Evolutionary conservation across 2,888 invertebrate species (phyloP).

Genomic region (Lacanobia wlatinum): DNA sequence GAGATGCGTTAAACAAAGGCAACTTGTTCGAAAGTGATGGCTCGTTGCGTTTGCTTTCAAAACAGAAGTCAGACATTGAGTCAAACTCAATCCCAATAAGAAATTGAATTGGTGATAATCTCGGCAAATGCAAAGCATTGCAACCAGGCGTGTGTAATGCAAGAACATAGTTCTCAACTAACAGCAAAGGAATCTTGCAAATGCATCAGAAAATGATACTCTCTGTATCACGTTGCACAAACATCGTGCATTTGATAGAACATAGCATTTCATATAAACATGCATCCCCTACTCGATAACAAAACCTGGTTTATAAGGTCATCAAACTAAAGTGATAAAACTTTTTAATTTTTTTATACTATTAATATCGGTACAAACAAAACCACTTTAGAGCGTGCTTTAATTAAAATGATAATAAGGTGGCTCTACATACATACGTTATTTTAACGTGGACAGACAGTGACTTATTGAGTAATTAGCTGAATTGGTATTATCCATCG

Average conservation of each 20-base stretch:
- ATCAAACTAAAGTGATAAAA: constrained; percentile 57
- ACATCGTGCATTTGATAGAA: constrained; percentile 80
- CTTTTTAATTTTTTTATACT: constrained; percentile 57
- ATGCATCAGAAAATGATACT: constrained; percentile 66
- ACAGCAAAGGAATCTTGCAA: constrained; percentile 78
- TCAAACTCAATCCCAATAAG: constrained; percentile 62
- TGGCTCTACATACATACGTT: constrained; percentile 13
- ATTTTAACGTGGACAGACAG: constrained; percentile 26
- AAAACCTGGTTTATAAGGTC: constrained; percentile 53
- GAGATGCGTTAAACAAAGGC: constrained; percentile 61
- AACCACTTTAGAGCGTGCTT: constrained; percentile 58
- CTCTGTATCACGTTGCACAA: constrained; percentile 75
- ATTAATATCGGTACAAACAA: constrained; percentile 61
- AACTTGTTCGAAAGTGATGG: constrained; percentile 34
- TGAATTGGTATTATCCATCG: constrained; percentile 35
- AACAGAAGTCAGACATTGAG: constrained; percentile 21
- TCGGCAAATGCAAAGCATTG: constrained; percentile 89
- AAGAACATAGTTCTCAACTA: constrained; percentile 74
- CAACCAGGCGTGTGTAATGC: constrained; percentile 87
- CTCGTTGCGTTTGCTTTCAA: constrained; percentile 62
- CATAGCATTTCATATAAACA: constrained; percentile 74
- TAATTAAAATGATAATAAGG: constrained; percentile 53
- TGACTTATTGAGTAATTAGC: constrained; percentile 54
- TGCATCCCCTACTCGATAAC: constrained; percentile 69
- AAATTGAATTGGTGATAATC: constrained; percentile 76